Conservation (phyloP, 1,140 invertebrate species). For the Drosophila tani region DNA sequence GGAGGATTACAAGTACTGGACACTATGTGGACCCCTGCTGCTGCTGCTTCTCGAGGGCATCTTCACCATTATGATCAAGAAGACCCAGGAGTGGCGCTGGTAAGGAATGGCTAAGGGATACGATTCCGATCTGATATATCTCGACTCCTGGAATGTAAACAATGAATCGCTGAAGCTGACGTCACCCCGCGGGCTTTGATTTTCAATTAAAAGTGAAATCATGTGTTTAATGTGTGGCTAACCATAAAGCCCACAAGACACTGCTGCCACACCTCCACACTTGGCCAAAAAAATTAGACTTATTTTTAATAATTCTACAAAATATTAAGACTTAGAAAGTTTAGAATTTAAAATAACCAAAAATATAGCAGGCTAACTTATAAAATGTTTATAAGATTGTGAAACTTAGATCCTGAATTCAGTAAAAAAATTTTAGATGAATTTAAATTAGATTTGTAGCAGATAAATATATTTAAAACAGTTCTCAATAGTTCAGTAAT, state of each 20-base stretch:
- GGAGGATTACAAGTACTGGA: slow-evolving; percentile 90
- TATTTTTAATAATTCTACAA: neutral
- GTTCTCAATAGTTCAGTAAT: no score
- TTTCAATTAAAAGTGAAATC: slow-evolving; percentile 85
- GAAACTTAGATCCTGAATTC: no score
- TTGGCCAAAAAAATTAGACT: neutral
- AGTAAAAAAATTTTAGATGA: no score
- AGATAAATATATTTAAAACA: no score
- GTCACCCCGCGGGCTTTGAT: slow-evolving; percentile 78
- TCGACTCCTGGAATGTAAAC: slow-evolving; percentile 69
- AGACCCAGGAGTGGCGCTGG: slow-evolving; percentile 95
- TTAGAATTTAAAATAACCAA: no score
- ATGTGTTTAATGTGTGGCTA: slow-evolving; percentile 76
- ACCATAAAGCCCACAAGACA: slow-evolving; percentile 25
- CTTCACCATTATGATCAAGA: slow-evolving; percentile 93
- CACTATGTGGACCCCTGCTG: slow-evolving; percentile 90
- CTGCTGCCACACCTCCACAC: slow-evolving; percentile 38
- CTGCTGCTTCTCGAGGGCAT: slow-evolving; percentile 92
- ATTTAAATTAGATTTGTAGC: no score
- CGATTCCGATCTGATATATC: neutral
- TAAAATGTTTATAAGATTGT: no score
- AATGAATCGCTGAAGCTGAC: slow-evolving; percentile 69
- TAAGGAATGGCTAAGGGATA: slow-evolving; percentile 78
- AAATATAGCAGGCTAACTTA: no score
- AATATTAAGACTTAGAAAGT: no score